These are phyloP conservation scores for Scolanthus callimorphus DNA, from an alignment of 92 coral and sea anemone species.

Conservation along the genomic window DNA sequence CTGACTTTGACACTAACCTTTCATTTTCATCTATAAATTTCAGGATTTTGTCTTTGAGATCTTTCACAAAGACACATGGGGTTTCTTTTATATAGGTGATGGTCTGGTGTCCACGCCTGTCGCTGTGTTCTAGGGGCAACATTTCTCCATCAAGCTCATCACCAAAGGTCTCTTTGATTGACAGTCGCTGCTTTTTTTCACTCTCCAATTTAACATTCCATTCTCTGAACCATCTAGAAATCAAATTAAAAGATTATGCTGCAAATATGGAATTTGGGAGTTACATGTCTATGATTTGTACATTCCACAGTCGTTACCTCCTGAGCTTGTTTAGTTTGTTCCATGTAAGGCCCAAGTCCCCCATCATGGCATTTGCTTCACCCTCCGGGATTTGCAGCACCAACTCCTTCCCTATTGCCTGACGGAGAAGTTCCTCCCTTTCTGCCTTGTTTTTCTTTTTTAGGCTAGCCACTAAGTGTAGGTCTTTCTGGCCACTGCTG, in stretches of 20 bases:
- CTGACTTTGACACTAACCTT: background rate
- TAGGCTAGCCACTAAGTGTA: conserved; percentile 3
- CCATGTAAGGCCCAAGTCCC: conserved; percentile 8
- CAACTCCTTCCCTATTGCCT: too few relatives aligned
- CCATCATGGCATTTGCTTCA: background rate
- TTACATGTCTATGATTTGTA: background rate
- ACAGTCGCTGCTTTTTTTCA: conserved; percentile 14
- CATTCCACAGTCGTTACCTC: conserved; percentile 1
- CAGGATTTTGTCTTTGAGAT: conserved; percentile 9
- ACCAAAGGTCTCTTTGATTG: conserved; percentile 10
- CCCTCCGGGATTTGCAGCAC: conserved; percentile 6
- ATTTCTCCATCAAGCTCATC: conserved; percentile 5
- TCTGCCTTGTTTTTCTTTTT: conserved; percentile 3
- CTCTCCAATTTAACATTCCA: conserved; percentile 29
- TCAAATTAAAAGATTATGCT: background rate
- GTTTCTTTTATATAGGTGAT: conserved; percentile 8
- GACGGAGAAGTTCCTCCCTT: too few relatives aligned
- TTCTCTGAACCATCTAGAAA: conserved; percentile 13
- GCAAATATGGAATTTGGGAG: background rate
- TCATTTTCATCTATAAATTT: conserved; percentile 12
- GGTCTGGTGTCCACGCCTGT: conserved; percentile 11
- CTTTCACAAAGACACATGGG: conserved; percentile 7
- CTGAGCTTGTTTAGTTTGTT: conserved; percentile 4
- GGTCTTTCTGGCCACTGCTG: conserved; percentile 16
- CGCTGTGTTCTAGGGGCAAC: conserved; percentile 10